Evolutionary conservation across 2,797 vertebrate species (phyloP), one percentile per base, ranked within the genome.

Genomic region (Micromesistius poutassou): DNA sequence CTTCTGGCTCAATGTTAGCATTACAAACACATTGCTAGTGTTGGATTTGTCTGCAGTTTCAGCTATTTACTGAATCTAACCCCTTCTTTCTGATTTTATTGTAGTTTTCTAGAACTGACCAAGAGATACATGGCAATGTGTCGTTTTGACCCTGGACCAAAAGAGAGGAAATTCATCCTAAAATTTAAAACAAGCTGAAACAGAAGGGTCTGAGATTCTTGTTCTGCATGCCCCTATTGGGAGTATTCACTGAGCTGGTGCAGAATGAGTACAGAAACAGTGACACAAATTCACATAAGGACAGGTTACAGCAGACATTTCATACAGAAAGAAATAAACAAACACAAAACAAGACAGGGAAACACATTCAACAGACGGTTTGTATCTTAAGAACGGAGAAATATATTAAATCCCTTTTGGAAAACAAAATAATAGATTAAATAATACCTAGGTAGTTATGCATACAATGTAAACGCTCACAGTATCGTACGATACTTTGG

Each of bases 221-320:
- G 80, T 78, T 77, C 77, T 80, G 77, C 81, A 73, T 76, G 78
- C 50, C 78, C 71, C 16, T 81, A 76, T 75, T 83, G 78, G 87
- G 80, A 86, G 62, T 68, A 12, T 25, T 68, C 62, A 68, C 80
- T 70, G 74, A 87, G 83, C 83, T 85, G 85, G 84, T 85, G 84
- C 80, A 83, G 81, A 86, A 87, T 42, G 81, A 86, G 82, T 83
- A 86, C 85, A 75, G 74, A 83, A 84, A 88, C 85, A 79, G 80
- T 71, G 70, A 80, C 86, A 87, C 80, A 83, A 46, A 78, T 83
- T 79, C 78, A 88, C 86, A 86, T 80, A 74, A 82, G 85, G 85
- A 93, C 90, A 80, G 84, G 77, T 75, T 72, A 87, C 86, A 87
- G 82, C 80, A 80, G 74, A 90, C 85, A 85, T 81, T 85, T 89